A percentile compares a stretch with the other conserved stretches of the same genome.
Evolutionary conservation across 2,797 vertebrate genomes (phyloP).

Genomic region (Neopelma chrysocephalum): DNA sequence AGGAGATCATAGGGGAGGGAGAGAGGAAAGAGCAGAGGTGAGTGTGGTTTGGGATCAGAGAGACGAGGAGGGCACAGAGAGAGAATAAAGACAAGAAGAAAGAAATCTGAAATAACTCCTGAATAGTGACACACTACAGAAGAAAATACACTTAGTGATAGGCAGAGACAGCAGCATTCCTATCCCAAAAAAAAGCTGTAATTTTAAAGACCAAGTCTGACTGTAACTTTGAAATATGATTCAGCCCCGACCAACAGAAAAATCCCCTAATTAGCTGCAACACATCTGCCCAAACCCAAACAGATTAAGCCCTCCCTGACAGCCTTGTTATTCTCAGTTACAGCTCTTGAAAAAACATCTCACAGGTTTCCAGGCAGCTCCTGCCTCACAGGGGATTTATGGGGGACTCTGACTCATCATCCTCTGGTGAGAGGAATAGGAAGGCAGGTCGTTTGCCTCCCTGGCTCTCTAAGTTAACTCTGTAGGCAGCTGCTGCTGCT

Average conservation of each 20-base stretch:
- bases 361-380: not conserved
- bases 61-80: not conserved
- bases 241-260: not conserved
- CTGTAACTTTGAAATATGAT: not conserved
- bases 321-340: not conserved
- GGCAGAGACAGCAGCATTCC: not conserved
- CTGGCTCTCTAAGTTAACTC: not conserved
- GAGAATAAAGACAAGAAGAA: not conserved
- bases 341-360: not conserved
- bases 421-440: not conserved
- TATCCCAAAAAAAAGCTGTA: not conserved
- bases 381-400: not conserved
- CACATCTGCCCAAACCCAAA: not conserved
- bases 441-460: not conserved
- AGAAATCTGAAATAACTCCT: not conserved
- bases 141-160: not conserved
- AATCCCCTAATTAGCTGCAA: not conserved
- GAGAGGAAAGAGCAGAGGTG: not conserved
- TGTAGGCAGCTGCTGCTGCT: not conserved
- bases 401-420: not conserved
- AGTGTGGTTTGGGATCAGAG: accelerated
- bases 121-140: not conserved
- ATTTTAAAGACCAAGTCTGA: not conserved
- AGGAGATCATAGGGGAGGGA: not conserved
- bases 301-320: not conserved